These are phyloP conservation scores for Alviniconcha marisindica DNA, from an alignment of 1,140 invertebrate genomes.

Conservation along the genomic window DNA sequence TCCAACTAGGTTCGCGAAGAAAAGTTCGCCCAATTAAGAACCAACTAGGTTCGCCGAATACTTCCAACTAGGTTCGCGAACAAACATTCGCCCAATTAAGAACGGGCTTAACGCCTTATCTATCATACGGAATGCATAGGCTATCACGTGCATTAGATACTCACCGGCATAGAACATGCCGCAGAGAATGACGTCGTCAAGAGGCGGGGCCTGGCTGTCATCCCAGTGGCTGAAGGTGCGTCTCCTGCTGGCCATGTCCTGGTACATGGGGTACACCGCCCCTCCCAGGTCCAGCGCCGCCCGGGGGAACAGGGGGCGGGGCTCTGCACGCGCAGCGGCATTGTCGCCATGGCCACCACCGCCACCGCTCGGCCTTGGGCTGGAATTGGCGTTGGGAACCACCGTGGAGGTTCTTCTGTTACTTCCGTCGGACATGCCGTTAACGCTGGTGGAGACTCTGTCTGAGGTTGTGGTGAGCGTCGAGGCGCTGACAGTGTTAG, in stretches of 20 bases:
- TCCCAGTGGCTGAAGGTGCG: constrained; percentile 27
- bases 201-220: neutral
- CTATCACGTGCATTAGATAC: neutral
- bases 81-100: too few species aligned
- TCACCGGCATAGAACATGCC: constrained; percentile 38
- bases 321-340: neutral
- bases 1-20: too few species aligned
- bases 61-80: too few species aligned
- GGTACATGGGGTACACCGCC: constrained; percentile 40
- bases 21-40: too few species aligned
- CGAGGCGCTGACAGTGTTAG: neutral
- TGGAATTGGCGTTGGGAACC: neutral
- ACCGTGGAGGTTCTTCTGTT: neutral
- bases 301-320: neutral
- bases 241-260: constrained; percentile 26
- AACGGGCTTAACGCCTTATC: neutral
- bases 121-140: neutral
- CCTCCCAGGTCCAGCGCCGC: constrained; percentile 19
- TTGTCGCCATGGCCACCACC: neutral
- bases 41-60: too few species aligned
- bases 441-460: neutral
- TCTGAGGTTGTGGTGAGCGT: neutral
- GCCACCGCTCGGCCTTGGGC: too few species aligned
- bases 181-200: neutral
- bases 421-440: too few species aligned